phyloP scores from a whole-genome alignment of 2,113 vertebrate species.

The Chloebia gouldiae region DNA sequence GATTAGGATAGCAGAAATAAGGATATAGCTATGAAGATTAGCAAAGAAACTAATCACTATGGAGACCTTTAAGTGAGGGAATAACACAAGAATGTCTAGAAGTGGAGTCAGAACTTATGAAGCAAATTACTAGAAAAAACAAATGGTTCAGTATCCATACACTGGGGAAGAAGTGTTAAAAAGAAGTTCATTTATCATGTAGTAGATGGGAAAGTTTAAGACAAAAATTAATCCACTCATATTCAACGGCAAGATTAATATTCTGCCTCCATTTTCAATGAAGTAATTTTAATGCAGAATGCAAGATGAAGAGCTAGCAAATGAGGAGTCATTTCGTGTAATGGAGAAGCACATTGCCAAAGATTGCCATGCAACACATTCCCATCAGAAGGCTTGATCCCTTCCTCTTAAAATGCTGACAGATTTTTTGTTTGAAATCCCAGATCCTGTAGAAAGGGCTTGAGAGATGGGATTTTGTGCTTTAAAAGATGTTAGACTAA shows the following conservation, averaged over 20 bases:
- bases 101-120: background rate
- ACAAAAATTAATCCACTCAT: background rate
- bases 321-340: background rate
- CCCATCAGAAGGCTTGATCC: background rate
- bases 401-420: background rate
- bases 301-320: background rate
- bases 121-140: background rate
- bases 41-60: background rate
- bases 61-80: background rate
- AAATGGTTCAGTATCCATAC: background rate
- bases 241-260: background rate
- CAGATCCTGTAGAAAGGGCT: background rate
- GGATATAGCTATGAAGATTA: background rate
- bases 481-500: background rate
- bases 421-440: background rate
- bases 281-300: background rate
- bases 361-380: background rate
- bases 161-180: background rate
- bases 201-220: background rate
- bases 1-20: background rate
- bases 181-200: background rate
- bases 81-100: background rate
- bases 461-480: background rate
- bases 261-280: background rate
- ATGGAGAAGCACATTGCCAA: background rate